These are phyloP conservation scores for Eilema sororculum DNA, from an alignment of 2,888 invertebrate species.

Conservation along the genomic window DNA sequence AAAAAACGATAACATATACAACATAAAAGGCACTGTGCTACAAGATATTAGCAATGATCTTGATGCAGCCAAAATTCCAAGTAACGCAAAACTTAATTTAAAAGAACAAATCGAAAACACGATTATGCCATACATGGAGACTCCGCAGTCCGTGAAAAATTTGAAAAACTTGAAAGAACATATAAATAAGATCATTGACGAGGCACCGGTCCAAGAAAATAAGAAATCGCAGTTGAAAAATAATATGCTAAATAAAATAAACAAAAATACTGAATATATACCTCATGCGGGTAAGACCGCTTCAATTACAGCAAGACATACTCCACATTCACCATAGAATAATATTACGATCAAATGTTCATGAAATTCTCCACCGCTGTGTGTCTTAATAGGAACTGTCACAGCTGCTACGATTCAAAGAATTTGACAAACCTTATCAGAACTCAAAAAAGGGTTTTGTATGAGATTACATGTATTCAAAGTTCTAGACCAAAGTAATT, in stretches of 20 bases:
- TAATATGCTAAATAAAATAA: slow-evolving; percentile 33
- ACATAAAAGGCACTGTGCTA: not conserved
- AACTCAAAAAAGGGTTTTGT: too few relatives aligned
- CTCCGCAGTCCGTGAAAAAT: slow-evolving; percentile 3
- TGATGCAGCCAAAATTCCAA: not conserved
- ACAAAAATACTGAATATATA: slow-evolving; percentile 30
- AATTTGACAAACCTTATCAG: too few relatives aligned
- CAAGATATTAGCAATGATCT: slow-evolving; percentile 6
- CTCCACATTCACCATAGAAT: not conserved
- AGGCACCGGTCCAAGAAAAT: not conserved
- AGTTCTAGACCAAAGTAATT: too few relatives aligned
- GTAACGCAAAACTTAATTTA: not conserved
- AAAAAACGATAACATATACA: not conserved
- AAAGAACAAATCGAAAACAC: slow-evolving; percentile 1
- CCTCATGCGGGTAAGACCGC: slow-evolving; percentile 21
- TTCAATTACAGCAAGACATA: not conserved
- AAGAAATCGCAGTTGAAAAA: slow-evolving; percentile 32
- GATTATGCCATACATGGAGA: not conserved
- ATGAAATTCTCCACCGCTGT: too few relatives aligned
- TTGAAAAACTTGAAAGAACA: not conserved
- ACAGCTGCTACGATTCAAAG: too few relatives aligned
- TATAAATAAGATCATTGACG: slow-evolving; percentile 1
- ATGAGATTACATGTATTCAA: too few relatives aligned
- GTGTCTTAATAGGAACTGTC: too few relatives aligned
- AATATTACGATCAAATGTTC: not conserved